Percentiles rank a stretch among this genome's conserved stretches.
Evolutionary conservation across 2,888 invertebrate species (phyloP).

Genomic region (Amiota communis): DNA sequence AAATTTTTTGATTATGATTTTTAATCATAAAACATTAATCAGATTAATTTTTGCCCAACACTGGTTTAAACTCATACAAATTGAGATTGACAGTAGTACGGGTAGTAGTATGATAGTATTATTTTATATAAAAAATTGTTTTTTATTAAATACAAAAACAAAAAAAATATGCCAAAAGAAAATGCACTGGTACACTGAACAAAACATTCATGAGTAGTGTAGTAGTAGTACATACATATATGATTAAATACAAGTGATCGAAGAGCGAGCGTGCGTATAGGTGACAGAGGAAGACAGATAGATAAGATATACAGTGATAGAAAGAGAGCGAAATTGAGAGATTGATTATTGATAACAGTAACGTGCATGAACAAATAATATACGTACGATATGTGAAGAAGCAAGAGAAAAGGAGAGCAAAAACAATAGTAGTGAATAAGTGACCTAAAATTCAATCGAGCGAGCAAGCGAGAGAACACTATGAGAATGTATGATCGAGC

Average conservation of each 20-base stretch:
- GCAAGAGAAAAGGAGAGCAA: background rate
- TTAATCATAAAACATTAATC: no score
- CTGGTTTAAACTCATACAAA: no score
- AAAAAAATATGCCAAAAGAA: background rate
- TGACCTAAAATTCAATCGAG: background rate
- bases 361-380: background rate
- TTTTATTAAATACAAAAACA: slow-evolving; percentile 9
- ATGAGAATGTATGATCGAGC: slow-evolving; percentile 31
- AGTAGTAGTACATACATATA: no score
- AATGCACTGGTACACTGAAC: background rate
- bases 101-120: background rate
- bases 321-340: slow-evolving; percentile 30
- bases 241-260: slow-evolving; percentile 34
- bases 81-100: background rate
- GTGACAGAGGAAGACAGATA: slow-evolving; percentile 34
- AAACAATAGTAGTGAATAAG: background rate
- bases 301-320: slow-evolving; percentile 33
- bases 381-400: no score
- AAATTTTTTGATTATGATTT: no score
- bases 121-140: slow-evolving; percentile 10
- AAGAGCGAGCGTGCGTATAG: slow-evolving; percentile 37
- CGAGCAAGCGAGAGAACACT: background rate
- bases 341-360: background rate
- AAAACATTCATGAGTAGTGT: background rate
- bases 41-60: no score